Evolutionary conservation across 2,888 invertebrate species (phyloP), one percentile per base, ranked within the genome.

Genomic region (Machimus atricapillus): DNA sequence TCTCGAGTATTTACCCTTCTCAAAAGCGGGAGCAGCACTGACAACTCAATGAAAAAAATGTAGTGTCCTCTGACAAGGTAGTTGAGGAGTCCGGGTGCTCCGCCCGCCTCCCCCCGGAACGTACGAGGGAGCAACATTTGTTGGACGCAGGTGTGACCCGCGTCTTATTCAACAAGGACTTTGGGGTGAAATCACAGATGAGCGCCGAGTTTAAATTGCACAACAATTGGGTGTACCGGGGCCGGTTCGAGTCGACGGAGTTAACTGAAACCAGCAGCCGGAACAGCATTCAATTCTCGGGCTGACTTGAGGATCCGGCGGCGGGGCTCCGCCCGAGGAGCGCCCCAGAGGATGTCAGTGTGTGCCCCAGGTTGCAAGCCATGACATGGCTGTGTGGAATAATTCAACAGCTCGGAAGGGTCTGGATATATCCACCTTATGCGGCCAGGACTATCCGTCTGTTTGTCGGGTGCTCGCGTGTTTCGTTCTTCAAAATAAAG

Each of bases 401-500:
- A 87, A 87, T 87, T 87, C 87, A 87, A 83, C 86, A 83, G 78
- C 43, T 77, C 77, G 34, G 85, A 31, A 78, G 85, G 86, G 83
- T 73, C 79, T 87, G 88, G 88, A 88, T 87, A 85, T 87, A 86
- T 88, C 81, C 77, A 87, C 83, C 88, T 86, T 86, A 78, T 87
- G 78, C 83, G 83, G 83, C 77, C 46, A 77, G 83, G 86, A 83
- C 87, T 88, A 46, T 73, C 37, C 81, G 87, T 87, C 87, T 88
- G 83, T 86, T 87, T 77, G 85, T 87, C 52, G 56, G 34, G 19
- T 79, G 85, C 74, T 86, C 87, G 88, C 74, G 74, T 31, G 74
- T 85, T 85, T 74, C 85, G 85, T 27, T 86, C 43, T 56, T 37
- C 86, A 79, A 90, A 90, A 90, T 90, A 90, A 92, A 92, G 92